A percentile compares a stretch with the other conserved stretches of the same genome.
These are phyloP conservation scores for Caenorhabditis remanei DNA, from an alignment of 1,140 invertebrate genomes.

Conservation along the genomic window DNA sequence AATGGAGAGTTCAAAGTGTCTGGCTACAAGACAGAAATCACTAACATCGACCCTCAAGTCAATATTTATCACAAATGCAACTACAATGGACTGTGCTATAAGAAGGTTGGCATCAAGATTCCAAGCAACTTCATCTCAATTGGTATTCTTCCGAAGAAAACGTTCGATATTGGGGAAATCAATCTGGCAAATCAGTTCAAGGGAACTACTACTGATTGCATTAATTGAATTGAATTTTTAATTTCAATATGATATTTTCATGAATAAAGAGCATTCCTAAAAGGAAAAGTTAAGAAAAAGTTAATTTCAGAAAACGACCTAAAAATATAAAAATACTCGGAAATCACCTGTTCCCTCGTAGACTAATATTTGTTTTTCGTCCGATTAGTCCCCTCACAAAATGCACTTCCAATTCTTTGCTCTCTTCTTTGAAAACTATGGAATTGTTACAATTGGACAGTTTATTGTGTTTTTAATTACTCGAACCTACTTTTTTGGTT, in stretches of 20 bases:
- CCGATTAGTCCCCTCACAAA: background rate
- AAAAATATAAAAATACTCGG: background rate
- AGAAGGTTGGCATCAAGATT: slow-evolving; percentile 72
- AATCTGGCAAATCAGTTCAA: slow-evolving; percentile 71
- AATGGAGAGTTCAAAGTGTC: slow-evolving; percentile 70
- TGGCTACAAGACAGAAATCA: slow-evolving; percentile 73
- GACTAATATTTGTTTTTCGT: slow-evolving; percentile 41
- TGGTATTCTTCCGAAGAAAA: slow-evolving; percentile 69
- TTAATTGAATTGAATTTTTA: slow-evolving; percentile 67
- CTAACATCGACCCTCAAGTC: slow-evolving; percentile 73
- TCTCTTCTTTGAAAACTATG: too few relatives aligned
- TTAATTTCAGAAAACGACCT: background rate
- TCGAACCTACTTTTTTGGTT: too few relatives aligned
- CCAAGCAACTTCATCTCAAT: slow-evolving; percentile 71
- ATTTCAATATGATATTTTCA: too few relatives aligned
- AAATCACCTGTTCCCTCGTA: background rate
- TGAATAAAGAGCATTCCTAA: background rate
- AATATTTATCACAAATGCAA: slow-evolving; percentile 70
- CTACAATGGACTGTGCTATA: slow-evolving; percentile 63
- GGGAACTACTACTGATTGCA: slow-evolving; percentile 73
- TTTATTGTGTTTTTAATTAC: too few relatives aligned
- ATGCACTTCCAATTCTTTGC: background rate
- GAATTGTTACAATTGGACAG: too few relatives aligned
- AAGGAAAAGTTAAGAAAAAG: too few relatives aligned
- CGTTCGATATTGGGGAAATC: slow-evolving; percentile 70